Percentiles rank a stretch among this genome's conserved stretches.
phyloP scores from a whole-genome alignment of 2,113 vertebrate species.

The Nyctibius bracteatus region DNA sequence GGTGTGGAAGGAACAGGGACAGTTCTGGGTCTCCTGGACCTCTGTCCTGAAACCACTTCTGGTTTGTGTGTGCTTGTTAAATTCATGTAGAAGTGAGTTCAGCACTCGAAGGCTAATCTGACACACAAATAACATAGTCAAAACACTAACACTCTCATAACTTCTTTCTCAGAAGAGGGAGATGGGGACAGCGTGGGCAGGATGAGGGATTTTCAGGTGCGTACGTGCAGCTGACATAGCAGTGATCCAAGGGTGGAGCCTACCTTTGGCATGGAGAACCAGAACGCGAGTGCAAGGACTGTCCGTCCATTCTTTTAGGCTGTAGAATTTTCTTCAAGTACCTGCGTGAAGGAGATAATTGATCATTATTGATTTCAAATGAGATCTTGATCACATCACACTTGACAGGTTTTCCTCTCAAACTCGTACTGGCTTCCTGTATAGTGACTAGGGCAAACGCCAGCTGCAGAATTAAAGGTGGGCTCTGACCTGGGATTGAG shows the following conservation, averaged over 20 bases:
- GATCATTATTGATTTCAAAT: background rate
- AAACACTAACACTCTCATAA: background rate
- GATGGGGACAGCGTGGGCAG: background rate
- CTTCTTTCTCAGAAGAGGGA: background rate
- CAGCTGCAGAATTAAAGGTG: background rate
- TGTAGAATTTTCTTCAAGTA: background rate
- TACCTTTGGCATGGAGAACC: background rate
- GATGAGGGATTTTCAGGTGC: rapidly evolving
- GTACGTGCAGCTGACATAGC: background rate
- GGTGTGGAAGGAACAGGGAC: background rate
- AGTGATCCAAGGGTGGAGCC: background rate
- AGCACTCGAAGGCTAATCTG: background rate
- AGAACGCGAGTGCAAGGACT: rapidly evolving
- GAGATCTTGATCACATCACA: background rate
- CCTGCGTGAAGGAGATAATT: background rate
- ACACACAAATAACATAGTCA: no score
- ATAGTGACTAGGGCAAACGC: rapidly evolving
- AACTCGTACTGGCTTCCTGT: background rate
- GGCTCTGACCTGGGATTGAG: background rate
- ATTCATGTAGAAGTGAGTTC: rapidly evolving
- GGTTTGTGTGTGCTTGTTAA: no score
- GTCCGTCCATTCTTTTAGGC: background rate
- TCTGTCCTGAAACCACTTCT: background rate
- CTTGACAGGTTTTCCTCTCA: background rate
- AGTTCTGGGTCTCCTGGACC: background rate